Base-by-base conservation (phyloP, 2,797 vertebrate species). In the Gorsachius magnificus region DNA sequence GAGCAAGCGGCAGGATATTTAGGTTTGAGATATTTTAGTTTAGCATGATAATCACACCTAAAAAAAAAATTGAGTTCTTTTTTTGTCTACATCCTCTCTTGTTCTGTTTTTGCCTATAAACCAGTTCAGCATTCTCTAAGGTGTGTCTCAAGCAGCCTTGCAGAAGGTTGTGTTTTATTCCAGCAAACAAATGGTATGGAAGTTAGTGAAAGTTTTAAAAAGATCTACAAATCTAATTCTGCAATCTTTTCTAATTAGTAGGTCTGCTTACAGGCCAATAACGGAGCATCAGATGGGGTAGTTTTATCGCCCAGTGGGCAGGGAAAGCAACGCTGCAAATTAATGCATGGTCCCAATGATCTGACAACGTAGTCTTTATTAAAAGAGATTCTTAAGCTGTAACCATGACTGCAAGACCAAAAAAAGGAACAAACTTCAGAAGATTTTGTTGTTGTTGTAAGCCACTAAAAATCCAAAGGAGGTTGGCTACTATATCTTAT, bases 391-490 rank as follows among this genome's bases (percentile, higher is more conserved):
- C 38, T 57, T 81, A 56, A 53, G 9, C 8, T 13, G 13, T 64
- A 88, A 70, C 57, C 28, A 74, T 51, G 70, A 84, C 38, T 24
- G 50, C 24, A 77, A 63, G 33, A 36, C 3, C 5, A 43, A 57
- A 58, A 58, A 51, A n/a, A 19, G 11, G 8, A n/a, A 76, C 0
- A 0, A 79, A 21, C 10, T n/a, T 63, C 0, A 36, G 5, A 46
- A 71, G 9, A 3, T 4, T 14, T 11, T 19, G 25, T 60, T n/a
- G 25, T 16, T 26, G 21, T 2, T 19, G 14, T 64, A 74, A 89
- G 26, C 21, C 36, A 26, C 48, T 51, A 53, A 76, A 90, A 76
- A 26, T 29, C 35, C 20, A 38, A 41, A 61, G n/a, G 2, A 78
- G 5, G 15, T 35, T 41, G 36, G 26, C 38, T 53, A 33, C 50